Evolutionary conservation across 1,140 invertebrate genomes (phyloP), one percentile per base, ranked within the genome.

Genomic region (Aradophagus sp.): DNA sequence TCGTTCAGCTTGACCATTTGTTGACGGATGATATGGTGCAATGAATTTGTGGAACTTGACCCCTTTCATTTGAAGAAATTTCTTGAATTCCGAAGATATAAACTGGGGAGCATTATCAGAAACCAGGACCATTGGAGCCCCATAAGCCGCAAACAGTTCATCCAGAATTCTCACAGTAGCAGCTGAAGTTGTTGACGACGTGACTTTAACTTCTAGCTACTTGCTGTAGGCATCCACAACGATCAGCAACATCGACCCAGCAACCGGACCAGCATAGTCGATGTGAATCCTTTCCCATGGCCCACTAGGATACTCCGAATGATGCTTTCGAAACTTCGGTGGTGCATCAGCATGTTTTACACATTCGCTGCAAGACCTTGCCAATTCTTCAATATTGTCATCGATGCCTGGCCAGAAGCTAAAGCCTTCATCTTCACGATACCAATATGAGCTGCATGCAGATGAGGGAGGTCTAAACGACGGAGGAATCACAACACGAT

Each of bases 401-500:
- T 50, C 20, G 11, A 50, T 50, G 0, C 20, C 12, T 1, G 45
- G 45, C 45, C 45, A 35, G 10, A 50, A 50, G 32, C 34, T 2
- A 36, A 8, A 0, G 13, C 34, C 6, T 50, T 50, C 45, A 50
- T 50, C 16, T 50, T 50, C 0, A 50, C 45, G 1, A 50, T 50
- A 0, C 29, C 44, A 0, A 47, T 1, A 15, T 47, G 31, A 1
- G 44, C 31, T 5, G 29, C 3, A 7, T 47, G 44, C 0, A 47
- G 12, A 10, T 47, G 34, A 13, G 2, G n/a, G 16, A 4, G 13
- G 1, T 47, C 31, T 2, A 1, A 47, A 5, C 1, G 15, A 12
- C 7, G 26, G 3, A 12, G 77, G 81, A 14, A 84, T 63, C n/a
- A 79, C 61, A 12, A 81, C 72, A 42, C 74, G 15, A 17, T 73